phyloP scores from a whole-genome alignment of 2,888 invertebrate species.

The Lottia gigantea region DNA sequence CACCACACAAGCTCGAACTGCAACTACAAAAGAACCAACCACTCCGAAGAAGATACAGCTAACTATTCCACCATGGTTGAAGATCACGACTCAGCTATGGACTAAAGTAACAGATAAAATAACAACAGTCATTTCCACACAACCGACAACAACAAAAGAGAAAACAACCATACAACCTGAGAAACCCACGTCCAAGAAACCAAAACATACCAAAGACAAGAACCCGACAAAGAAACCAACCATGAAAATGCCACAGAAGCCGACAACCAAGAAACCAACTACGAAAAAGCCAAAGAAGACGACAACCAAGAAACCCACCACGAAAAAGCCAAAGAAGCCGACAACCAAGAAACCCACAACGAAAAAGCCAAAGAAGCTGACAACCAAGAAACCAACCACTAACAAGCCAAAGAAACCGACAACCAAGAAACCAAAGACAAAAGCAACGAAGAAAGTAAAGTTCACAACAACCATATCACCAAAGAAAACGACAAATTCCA shows the following conservation, averaged over 20 bases:
- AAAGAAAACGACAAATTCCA: neutral
- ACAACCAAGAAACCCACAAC: neutral
- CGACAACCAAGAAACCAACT: neutral
- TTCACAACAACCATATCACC: neutral
- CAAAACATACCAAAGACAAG: neutral
- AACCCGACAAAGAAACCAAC: neutral
- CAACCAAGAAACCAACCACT: neutral
- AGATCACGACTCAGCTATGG: neutral
- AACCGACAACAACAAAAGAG: too few species aligned
- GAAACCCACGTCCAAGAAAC: neutral
- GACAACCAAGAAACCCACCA: neutral
- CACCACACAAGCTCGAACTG: neutral
- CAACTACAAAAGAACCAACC: neutral
- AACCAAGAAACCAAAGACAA: neutral
- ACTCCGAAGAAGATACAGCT: constrained; percentile 9
- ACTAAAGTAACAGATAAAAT: too few species aligned
- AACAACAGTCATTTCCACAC: too few species aligned
- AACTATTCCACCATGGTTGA: constrained; percentile 15
- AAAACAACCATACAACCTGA: neutral
- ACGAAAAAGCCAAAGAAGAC: neutral
- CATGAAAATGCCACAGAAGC: neutral
- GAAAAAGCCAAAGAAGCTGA: constrained; percentile 3
- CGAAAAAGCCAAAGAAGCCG: neutral
- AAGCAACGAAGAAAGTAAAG: neutral
- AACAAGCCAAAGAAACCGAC: constrained; percentile 5